Evolutionary conservation across 2,797 vertebrate genomes (phyloP), one percentile per base, ranked within the genome.

Genomic region (Xyrichtys novacula): DNA sequence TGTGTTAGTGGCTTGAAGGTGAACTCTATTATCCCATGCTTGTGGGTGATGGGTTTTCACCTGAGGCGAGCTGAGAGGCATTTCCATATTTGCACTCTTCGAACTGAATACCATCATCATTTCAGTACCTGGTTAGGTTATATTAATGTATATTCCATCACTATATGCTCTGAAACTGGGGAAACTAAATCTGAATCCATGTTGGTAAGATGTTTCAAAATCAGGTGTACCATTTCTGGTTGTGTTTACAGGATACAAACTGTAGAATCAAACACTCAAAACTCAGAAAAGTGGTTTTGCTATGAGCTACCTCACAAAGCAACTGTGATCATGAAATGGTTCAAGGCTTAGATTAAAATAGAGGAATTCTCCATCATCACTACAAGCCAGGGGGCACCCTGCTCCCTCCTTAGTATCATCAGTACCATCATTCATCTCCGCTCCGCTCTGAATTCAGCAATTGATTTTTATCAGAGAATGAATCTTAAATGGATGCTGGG

Each of bases 401-500:
- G 26, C n/a, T 34, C 38, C 29, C 5, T 34, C 15, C 16, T 64
- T 32, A 39, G 50, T 52, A 59, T 69, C 38, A 7, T 63, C 72
- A 32, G 60, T 25, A 1, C 53, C 70, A 78, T 88, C 78, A 64
- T 68, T 87, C 76, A 82, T 86, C 69, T 75, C 57, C 36, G 20
- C 20, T n/a, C n/a, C n/a, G 36, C 73, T 85, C 69, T 72, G 57
- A 86, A 75, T 87, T 84, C 49, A 67, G 42, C 70, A 54, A 85
- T 71, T 66, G 83, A 83, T 83, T 83, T 84, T 76, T 81, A 90
- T 87, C 87, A 54, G 31, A 56, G 65, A 68, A 80, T 67, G 46
- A 77, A 91, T 84, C 77, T 74, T 70, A 78, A 90, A 86, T 77
- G 71, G 75, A 79, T 90, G 85, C 28, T 66, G 64, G 69, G 80